Percentiles rank a stretch among this genome's conserved stretches.
Conservation (phyloP, 2,888 invertebrate genomes). For the Ceratothoa steindachneri region DNA sequence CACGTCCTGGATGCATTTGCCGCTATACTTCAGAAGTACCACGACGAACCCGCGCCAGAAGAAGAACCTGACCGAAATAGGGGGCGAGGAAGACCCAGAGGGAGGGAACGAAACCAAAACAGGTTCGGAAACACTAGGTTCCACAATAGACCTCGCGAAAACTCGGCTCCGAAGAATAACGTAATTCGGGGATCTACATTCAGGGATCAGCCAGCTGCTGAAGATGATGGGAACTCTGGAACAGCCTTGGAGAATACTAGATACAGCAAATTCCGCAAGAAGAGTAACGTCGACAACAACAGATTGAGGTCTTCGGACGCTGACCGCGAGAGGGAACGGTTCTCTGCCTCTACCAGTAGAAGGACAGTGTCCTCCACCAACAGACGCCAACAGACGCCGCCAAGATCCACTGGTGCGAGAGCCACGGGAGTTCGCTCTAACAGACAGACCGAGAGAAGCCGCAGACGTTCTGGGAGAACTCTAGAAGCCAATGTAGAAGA, state of each 20-base stretch:
- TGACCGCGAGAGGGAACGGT: slow-evolving; percentile 32
- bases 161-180: slow-evolving; percentile 39
- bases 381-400: slow-evolving; percentile 8
- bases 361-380: slow-evolving; percentile 25
- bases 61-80: not conserved
- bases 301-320: slow-evolving; percentile 23
- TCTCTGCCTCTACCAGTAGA: slow-evolving; percentile 36
- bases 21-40: slow-evolving; percentile 31
- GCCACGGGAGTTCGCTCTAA: not conserved
- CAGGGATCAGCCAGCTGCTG: slow-evolving; percentile 31
- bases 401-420: not conserved
- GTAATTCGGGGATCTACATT: slow-evolving; percentile 38
- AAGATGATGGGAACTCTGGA: slow-evolving; percentile 19
- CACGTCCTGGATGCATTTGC: slow-evolving; percentile 35
- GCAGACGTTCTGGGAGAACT: not conserved
- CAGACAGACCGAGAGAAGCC: not conserved
- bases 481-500: not conserved
- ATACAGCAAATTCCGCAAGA: slow-evolving; percentile 44
- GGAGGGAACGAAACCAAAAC: not conserved
- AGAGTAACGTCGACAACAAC: slow-evolving; percentile 35
- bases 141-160: not conserved
- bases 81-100: not conserved
- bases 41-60: slow-evolving; percentile 19
- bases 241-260: slow-evolving; percentile 41
- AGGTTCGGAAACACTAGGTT: not conserved